Base-by-base conservation (phyloP, 2,888 invertebrate genomes). In the Pasiphila rectangulata region DNA sequence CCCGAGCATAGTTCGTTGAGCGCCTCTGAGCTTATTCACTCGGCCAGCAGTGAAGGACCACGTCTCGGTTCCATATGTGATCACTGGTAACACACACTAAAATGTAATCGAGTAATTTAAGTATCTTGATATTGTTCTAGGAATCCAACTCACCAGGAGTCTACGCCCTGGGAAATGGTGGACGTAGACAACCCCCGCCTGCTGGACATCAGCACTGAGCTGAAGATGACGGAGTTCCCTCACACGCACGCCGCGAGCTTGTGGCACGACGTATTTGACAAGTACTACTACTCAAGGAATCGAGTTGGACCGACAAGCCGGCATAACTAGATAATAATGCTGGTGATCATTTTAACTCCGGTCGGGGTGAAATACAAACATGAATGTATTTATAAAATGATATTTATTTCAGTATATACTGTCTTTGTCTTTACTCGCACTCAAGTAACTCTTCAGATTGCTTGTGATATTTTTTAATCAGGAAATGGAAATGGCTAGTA, bases 181-280 rank as follows among this genome's bases (percentile, higher is more conserved):
- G 67, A 64, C 6, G 48, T 63, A 0, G 56, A 64, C 9, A 57
- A 67, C 21, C 69, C 68, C 4, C 73, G 74, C 0, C 46, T 84
- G 3, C 63, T 84, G 23, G 70, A 79, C 57, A 83, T 87, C 35
- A 64, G 63, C n/a, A 47, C 59, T 0, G 71, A 78, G 17, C 30
- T 72, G 37, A 59, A 56, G 37, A 83, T 86, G 83, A 59, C 51
- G 15, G 72, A 72, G 19, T 78, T 73, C 51, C 80, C 83, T 0
- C 61, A 73, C 54, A 41, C 52, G 0, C 57, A 44, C 10, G 51
- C 64, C 0, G 46, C 57, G 6, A 60, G 62, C 12, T 57, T 79
- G 61, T 87, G 87, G 87, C 75, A 81, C 38, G 74, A 78, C 10
- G 63, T 86, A 24, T 87, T 83, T 56, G 76, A 84, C n/a, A 80